phyloP scores from a whole-genome alignment of 92 coral and sea anemone genomes.

The Anthopleura xanthogrammica region DNA sequence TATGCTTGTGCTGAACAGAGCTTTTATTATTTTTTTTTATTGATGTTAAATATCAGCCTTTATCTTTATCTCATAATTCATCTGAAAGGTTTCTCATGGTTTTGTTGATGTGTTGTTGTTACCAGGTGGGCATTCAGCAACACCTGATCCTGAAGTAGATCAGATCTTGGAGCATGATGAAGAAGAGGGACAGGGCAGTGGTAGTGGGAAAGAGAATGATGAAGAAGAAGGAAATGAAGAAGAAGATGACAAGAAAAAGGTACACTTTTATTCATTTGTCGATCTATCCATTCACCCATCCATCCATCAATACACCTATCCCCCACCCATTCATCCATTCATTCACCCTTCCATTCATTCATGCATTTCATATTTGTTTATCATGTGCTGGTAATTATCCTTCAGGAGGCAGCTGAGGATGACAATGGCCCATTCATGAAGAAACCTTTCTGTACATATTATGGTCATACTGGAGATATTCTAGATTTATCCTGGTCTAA shows the following conservation, averaged over 20 bases:
- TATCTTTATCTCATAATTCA: too few species aligned
- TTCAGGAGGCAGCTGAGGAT: constrained; percentile 56
- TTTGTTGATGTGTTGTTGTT: not conserved
- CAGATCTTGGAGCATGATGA: constrained; percentile 29
- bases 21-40: too few species aligned
- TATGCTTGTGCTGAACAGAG: too few species aligned
- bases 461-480: constrained; percentile 97
- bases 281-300: too few species aligned
- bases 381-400: not conserved
- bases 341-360: not conserved
- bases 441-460: constrained; percentile 91
- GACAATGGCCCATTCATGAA: constrained; percentile 88
- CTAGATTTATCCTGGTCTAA: constrained; percentile 97
- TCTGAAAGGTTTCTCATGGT: too few species aligned
- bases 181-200: not conserved
- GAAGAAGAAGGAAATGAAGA: constrained; percentile 7
- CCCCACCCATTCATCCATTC: not conserved
- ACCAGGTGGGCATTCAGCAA: constrained; percentile 36
- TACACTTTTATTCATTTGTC: not conserved
- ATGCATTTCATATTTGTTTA: not conserved
- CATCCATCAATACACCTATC: too few species aligned
- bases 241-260: constrained; percentile 36
- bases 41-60: too few species aligned
- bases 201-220: constrained; percentile 5
- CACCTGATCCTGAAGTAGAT: constrained; percentile 43